Conservation (phyloP, 2,888 invertebrate species). For the Azorinus chamasolen region DNA sequence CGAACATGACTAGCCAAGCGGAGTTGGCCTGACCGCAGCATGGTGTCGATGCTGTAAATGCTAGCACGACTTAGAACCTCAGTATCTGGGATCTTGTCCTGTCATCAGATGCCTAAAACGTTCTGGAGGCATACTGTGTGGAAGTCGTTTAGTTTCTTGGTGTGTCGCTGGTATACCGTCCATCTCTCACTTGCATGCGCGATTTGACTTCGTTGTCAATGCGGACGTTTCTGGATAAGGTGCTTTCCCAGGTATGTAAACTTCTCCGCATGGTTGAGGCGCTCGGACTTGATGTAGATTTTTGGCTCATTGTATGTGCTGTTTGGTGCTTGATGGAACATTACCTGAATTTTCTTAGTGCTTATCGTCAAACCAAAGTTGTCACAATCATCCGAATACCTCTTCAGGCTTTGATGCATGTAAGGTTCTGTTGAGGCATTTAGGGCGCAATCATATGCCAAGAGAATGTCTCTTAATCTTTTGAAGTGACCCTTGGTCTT, state of each 20-base stretch:
- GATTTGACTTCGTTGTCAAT: too few species aligned
- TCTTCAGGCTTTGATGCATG: neutral
- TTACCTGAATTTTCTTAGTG: constrained; percentile 28
- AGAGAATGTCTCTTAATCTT: constrained; percentile 3
- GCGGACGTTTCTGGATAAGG: constrained; percentile 1
- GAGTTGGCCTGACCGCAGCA: too few species aligned
- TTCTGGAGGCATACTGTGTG: too few species aligned
- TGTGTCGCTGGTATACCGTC: too few species aligned
- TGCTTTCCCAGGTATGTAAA: constrained; percentile 20
- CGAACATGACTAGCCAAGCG: too few species aligned
- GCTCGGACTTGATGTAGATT: constrained; percentile 25
- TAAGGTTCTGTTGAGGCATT: constrained; percentile 1
- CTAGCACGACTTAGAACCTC: too few species aligned
- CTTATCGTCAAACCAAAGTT: too few species aligned
- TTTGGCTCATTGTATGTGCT: constrained; percentile 25
- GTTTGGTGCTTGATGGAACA: constrained; percentile 27
- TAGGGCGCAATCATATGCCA: constrained; percentile 3
- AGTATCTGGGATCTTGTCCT: too few species aligned
- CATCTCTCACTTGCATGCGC: too few species aligned
- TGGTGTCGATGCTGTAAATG: too few species aligned
- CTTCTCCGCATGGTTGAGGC: constrained; percentile 14
- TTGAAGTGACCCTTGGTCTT: constrained; percentile 1
- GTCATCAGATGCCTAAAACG: too few species aligned
- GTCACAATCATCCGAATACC: constrained; percentile 8
- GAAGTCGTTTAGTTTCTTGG: too few species aligned